These are phyloP conservation scores for Polietes domitor DNA, from an alignment of 2,888 invertebrate genomes.

Conservation along the genomic window DNA sequence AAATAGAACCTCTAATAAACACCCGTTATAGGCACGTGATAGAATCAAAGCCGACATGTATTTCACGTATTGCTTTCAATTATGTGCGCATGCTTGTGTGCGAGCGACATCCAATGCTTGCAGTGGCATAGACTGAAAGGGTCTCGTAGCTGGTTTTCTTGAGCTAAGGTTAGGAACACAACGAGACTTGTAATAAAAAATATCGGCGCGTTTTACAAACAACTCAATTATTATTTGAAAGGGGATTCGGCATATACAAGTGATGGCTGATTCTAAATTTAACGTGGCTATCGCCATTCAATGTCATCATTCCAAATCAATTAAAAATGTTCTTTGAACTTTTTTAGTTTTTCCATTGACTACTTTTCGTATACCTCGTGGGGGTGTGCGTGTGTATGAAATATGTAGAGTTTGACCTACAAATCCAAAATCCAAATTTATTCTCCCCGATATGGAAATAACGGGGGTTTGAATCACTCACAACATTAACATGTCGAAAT, in stretches of 20 bases:
- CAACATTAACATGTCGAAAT: neutral
- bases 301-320: constrained; percentile 21
- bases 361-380: too few relatives aligned
- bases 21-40: neutral
- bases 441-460: neutral
- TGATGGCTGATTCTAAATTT: constrained; percentile 38
- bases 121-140: neutral
- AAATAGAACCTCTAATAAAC: too few relatives aligned
- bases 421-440: neutral
- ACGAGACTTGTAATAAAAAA: neutral
- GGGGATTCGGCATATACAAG: constrained; percentile 31
- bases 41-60: neutral
- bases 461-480: neutral
- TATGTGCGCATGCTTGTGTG: neutral
- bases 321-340: constrained; percentile 28
- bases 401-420: neutral
- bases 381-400: neutral
- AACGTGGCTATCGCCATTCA: neutral
- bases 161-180: neutral
- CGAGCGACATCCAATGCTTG: neutral
- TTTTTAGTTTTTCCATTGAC: neutral
- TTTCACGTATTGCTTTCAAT: neutral
- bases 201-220: constrained; percentile 19
- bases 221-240: constrained; percentile 9
- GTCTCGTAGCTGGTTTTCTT: neutral